Evolutionary conservation across 2,888 invertebrate genomes (phyloP).

Genomic region (Sabatieria punctata): DNA sequence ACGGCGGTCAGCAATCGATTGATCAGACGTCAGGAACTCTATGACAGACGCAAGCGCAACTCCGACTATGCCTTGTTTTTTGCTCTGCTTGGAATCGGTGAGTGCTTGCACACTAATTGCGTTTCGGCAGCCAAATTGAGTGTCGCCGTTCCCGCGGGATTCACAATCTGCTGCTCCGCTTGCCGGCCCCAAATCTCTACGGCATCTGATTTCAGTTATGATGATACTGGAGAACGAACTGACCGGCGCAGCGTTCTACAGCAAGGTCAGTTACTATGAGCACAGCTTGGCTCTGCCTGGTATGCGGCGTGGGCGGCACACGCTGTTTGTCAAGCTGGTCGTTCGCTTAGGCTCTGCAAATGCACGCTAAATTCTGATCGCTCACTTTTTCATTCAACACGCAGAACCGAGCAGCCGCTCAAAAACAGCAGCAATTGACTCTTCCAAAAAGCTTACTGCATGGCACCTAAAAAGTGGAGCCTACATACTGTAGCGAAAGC

Average conservation of each 20-base stretch:
- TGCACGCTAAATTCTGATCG: neutral
- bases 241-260: conserved; percentile 85
- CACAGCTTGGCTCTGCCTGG: neutral
- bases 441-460: conserved; percentile 1
- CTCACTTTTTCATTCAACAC: conserved; percentile 3
- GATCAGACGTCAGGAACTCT: conserved; percentile 89
- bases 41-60: conserved; percentile 93
- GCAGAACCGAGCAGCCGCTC: no score
- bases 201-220: conserved; percentile 44
- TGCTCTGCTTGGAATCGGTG: conserved; percentile 88
- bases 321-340: no score
- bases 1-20: conserved; percentile 70
- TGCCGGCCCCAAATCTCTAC: neutral
- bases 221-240: conserved; percentile 99
- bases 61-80: conserved; percentile 97
- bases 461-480: no score
- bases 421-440: no score
- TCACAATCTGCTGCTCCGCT: no score
- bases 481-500: no score
- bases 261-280: conserved; percentile 51
- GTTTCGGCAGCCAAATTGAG: no score
- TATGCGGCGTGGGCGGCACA: no score
- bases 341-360: neutral
- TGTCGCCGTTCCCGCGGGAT: no score
- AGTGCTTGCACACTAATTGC: neutral